Percentiles rank a stretch among this genome's conserved stretches.
These are phyloP conservation scores for Lepidurus arcticus DNA, from an alignment of 1,140 invertebrate species.

Conservation along the genomic window DNA sequence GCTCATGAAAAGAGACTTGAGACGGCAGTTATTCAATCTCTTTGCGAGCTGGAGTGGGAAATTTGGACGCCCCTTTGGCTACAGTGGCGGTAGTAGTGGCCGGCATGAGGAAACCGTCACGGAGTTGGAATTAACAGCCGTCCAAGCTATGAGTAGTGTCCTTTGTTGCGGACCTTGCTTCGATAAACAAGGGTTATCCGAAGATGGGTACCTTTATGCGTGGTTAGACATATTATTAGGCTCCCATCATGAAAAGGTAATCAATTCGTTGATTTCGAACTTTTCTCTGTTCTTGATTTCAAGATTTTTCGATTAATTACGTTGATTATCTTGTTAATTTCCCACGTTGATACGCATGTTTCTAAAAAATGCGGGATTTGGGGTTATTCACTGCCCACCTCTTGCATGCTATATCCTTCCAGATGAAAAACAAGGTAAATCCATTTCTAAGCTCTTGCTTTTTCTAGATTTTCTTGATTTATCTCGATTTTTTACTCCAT, in stretches of 20 bases:
- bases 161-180: constrained; percentile 93
- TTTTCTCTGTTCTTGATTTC: too few relatives aligned
- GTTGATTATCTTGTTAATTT: too few relatives aligned
- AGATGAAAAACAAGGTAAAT: constrained; percentile 10
- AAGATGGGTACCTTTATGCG: constrained; percentile 80
- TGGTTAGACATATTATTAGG: constrained; percentile 88
- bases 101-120: constrained; percentile 38
- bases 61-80: constrained; percentile 58
- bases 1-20: constrained; percentile 77
- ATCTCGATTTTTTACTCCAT: neutral
- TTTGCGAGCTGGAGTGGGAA: constrained; percentile 90
- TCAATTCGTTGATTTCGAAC: neutral
- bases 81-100: constrained; percentile 37
- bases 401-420: constrained; percentile 9
- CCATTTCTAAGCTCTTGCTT: neutral
- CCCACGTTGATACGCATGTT: neutral
- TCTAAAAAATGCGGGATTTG: neutral
- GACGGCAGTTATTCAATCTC: constrained; percentile 79
- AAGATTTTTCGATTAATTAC: too few relatives aligned
- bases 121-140: constrained; percentile 59
- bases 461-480: neutral
- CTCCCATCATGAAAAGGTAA: constrained; percentile 79
- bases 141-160: constrained; percentile 87
- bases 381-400: constrained; percentile 7
- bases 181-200: constrained; percentile 73